Evolutionary conservation across 2,797 vertebrate genomes (phyloP), one percentile per base, ranked within the genome.

Genomic region (Bradypodion pumilum): DNA sequence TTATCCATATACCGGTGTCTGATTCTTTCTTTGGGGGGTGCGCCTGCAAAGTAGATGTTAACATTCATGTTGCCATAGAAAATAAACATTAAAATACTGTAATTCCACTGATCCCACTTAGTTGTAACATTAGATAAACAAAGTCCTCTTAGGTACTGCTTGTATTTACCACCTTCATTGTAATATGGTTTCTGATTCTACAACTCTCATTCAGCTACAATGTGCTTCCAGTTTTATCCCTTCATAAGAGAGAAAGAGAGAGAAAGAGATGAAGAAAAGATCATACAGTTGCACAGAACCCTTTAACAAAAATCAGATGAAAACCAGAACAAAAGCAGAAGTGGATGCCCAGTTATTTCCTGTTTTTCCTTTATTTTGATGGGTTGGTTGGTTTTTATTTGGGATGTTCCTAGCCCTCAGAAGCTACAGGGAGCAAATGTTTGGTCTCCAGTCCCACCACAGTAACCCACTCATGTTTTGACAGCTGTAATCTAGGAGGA

Each of bases 71-170:
- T 80, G 78, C 25, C 63, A 68, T 52, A 40, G 65, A 80, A 80
- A 80, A 68, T 80, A 68, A 80, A 69, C n/a, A 80, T 80, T 65
- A 37, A 80, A 80, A 80, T 69, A 23, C 29, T 69, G 23, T 32
- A 37, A 35, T 49, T 56, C 52, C 16, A 23, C 27, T 80, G 80
- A 80, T 69, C 13, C 32, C 13, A 69, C 65, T 79, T 15, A 66
- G 32, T 80, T 69, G 68, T 62, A 68, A 25, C 35, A 80, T 19
- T 68, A 29, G 65, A 69, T 80, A 80, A 80, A 69, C 69, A 73
- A 46, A 46, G 46, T 73, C 70, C 27, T 46, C 42, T 73, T 73
- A 27, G 37, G 65, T 7, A 68, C 32, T 29, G 68, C 25, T 66
- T 69, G 2, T 23, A 49, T 49, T 80, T 56, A 56, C 29, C 65